Evolutionary conservation across 2,888 invertebrate species (phyloP), one percentile per base, ranked within the genome.

Genomic region (Drosophila cognata): DNA sequence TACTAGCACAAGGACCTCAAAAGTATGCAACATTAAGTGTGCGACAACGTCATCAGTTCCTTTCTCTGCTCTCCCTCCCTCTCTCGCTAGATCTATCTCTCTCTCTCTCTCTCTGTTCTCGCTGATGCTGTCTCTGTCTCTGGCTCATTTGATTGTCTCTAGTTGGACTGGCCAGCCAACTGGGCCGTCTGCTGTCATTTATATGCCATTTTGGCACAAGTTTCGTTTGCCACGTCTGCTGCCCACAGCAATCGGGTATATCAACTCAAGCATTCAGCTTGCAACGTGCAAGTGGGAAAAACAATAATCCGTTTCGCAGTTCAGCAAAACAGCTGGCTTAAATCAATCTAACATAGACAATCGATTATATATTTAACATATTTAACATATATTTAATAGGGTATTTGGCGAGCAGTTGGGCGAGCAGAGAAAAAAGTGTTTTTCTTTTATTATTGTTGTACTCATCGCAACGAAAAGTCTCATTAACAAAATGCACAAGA

Each of bases 1-100:
- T 88, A 88, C 84, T 89, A 41, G 89, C 84, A 85, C 87, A 87
- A 87, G 89, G 87, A 87, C 89, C 88, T 81, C 78, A 83, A 83
- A 85, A 83, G 88, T 88, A 88, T 88, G 88, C 89, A 83, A 78
- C 88, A 83, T 81, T 88, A 88, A 88, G 82, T 82, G 84, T 77
- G 77, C 74, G 68, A 71, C 71, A 71, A 63, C 79, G 74, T 78
- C 79, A 71, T 71, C 79, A 67, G 63, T 58, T 43, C 51, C 8
- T 52, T 41, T 5, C 18, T n/a, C 11, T n/a, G 33, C 28, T 48
- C 8, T 25, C 8, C 2, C 13, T 3, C 21, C 4, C 31, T 4
- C n/a, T 21, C 6, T 11, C 31, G 21, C 21, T 21, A 21, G 21
- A 21, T 21, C 21, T 21, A 21, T 6, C 38, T 25, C 13, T 16